Evolutionary conservation across 2,888 invertebrate genomes (phyloP).

Genomic region (Danaus chrysippus): DNA sequence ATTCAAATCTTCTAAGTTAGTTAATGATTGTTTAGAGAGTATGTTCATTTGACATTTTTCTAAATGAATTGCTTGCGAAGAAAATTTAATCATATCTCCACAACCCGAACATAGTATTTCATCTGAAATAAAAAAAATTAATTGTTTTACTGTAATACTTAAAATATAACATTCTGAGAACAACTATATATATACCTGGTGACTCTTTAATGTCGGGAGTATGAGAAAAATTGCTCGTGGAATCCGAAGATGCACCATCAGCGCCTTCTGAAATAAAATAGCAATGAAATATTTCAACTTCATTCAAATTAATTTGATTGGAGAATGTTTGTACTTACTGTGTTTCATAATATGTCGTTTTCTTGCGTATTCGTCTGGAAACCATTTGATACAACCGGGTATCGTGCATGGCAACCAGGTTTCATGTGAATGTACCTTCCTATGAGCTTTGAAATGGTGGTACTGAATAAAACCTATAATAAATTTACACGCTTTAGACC

Average conservation of each 20-base stretch:
- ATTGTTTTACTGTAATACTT: not conserved
- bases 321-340: constrained; percentile 45
- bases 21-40: constrained; percentile 18
- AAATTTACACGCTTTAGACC: not conserved
- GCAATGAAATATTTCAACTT: too few species aligned
- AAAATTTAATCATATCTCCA: constrained; percentile 26
- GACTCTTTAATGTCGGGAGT: constrained; percentile 9
- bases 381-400: constrained; percentile 51
- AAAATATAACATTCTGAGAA: too few species aligned
- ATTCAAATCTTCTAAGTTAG: constrained; percentile 16
- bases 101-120: constrained; percentile 29
- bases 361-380: constrained; percentile 52
- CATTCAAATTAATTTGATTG: too few species aligned
- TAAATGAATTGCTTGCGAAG: constrained; percentile 25
- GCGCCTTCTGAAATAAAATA: constrained; percentile 21
- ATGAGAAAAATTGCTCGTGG: constrained; percentile 35
- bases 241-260: constrained; percentile 48
- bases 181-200: too few species aligned
- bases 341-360: constrained; percentile 55
- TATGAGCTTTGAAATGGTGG: constrained; percentile 63
- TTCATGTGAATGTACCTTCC: constrained; percentile 52
- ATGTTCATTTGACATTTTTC: constrained; percentile 25
- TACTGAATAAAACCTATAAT: constrained; percentile 66
- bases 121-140: constrained; percentile 28
- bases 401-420: constrained; percentile 46